Evolutionary conservation across 2,888 invertebrate genomes (phyloP).

Genomic region (Hydriomena furcata): DNA sequence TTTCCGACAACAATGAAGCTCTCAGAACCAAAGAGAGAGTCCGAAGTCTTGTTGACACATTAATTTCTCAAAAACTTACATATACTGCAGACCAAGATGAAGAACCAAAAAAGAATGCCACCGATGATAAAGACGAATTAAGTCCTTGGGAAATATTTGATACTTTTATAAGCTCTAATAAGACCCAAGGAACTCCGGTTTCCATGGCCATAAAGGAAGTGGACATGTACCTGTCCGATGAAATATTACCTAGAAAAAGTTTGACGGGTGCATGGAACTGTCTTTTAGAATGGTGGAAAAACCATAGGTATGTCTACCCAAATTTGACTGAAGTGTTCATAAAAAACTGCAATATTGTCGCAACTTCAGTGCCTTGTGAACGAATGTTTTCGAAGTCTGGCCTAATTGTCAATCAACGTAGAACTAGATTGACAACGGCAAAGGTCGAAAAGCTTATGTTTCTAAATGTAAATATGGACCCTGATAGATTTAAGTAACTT

Average conservation of each 20-base stretch:
- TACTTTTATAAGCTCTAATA: neutral
- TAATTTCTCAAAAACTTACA: neutral
- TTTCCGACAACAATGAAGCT: neutral
- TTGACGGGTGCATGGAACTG: conserved; percentile 3
- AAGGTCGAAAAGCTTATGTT: too few relatives aligned
- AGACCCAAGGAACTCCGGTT: neutral
- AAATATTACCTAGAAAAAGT: conserved; percentile 1
- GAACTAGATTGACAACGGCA: too few relatives aligned
- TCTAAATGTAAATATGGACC: too few relatives aligned
- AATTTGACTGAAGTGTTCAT: too few relatives aligned
- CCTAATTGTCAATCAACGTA: too few relatives aligned
- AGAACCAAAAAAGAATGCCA: neutral
- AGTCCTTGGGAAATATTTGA: conserved; percentile 8
- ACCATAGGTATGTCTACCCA: neutral
- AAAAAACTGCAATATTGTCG: too few relatives aligned
- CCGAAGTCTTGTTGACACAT: neutral
- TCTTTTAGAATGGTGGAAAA: neutral
- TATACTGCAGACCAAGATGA: neutral
- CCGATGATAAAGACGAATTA: neutral
- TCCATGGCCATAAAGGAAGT: neutral
- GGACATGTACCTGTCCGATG: conserved; percentile 2
- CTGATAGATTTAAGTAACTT: too few relatives aligned
- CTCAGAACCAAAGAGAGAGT: neutral
- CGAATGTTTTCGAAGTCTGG: too few relatives aligned
- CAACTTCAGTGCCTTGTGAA: too few relatives aligned